Conservation (phyloP, 2,888 invertebrate genomes). For the Tenthredo notha region DNA sequence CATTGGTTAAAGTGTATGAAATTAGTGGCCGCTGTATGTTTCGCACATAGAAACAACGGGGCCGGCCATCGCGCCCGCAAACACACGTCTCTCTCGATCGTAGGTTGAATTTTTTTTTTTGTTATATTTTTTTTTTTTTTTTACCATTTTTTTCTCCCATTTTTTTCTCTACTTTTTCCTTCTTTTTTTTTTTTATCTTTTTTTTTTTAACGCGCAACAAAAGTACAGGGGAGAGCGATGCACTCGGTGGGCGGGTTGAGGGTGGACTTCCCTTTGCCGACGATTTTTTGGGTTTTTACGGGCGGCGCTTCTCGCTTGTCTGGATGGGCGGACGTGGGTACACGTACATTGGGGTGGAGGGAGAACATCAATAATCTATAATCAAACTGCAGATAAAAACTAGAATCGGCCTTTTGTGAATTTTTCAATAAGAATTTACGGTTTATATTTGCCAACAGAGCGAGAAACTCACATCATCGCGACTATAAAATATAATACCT, state of each 20-base stretch:
- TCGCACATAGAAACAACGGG: constrained; percentile 45
- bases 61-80: constrained; percentile 45
- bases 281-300: constrained; percentile 78
- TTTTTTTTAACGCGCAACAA: constrained; percentile 44
- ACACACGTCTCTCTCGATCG: constrained; percentile 48
- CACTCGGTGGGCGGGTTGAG: constrained; percentile 67
- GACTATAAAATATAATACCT: neutral
- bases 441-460: constrained; percentile 38
- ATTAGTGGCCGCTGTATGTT: constrained; percentile 41
- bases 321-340: constrained; percentile 73
- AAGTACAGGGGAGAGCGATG: constrained; percentile 63
- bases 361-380: constrained; percentile 78
- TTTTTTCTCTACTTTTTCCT: neutral
- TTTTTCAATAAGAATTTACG: constrained; percentile 76
- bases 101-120: constrained; percentile 29
- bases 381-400: constrained; percentile 78
- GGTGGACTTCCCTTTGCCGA: constrained; percentile 71
- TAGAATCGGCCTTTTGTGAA: constrained; percentile 77
- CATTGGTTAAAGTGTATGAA: constrained; percentile 45
- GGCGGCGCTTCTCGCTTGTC: constrained; percentile 70
- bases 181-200: neutral
- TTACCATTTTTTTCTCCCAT: neutral
- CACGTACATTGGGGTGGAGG: constrained; percentile 56
- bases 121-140: neutral
- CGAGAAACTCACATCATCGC: constrained; percentile 1